These are phyloP conservation scores for Euschistus heros DNA, from an alignment of 1,140 invertebrate genomes.

Conservation along the genomic window DNA sequence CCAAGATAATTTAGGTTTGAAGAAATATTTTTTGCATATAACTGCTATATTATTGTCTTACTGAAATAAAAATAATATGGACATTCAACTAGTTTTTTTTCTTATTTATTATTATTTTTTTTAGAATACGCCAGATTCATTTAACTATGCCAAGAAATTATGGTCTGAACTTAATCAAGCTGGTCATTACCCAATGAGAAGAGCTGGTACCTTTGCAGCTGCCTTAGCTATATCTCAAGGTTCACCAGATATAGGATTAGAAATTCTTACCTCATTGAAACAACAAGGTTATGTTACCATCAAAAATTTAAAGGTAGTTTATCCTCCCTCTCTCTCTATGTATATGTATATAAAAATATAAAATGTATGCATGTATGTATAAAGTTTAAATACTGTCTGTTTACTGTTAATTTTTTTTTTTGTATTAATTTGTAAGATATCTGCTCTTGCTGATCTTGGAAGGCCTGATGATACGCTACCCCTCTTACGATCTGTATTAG, in stretches of 20 bases:
- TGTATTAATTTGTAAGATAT: constrained; percentile 36
- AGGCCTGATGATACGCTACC: constrained; percentile 52
- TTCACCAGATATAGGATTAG: constrained; percentile 50
- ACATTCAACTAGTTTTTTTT: too few relatives aligned
- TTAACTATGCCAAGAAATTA: constrained; percentile 49
- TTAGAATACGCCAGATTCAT: constrained; percentile 58
- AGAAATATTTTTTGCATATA: too few relatives aligned
- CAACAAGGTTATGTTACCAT: constrained; percentile 51
- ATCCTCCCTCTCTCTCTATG: not conserved
- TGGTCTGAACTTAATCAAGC: constrained; percentile 45
- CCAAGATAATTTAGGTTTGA: too few relatives aligned
- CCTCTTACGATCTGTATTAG: constrained; percentile 45
- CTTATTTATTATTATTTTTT: too few relatives aligned
- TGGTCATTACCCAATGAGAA: constrained; percentile 45
- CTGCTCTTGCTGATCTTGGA: constrained; percentile 46
- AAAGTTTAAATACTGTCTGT: not conserved
- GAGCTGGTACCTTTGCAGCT: constrained; percentile 48
- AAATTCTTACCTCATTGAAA: constrained; percentile 44
- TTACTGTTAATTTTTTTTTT: not conserved
- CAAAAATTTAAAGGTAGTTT: constrained; percentile 51
- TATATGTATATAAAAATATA: not conserved
- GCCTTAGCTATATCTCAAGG: constrained; percentile 55
- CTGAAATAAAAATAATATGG: too few relatives aligned
- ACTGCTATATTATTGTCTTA: too few relatives aligned
- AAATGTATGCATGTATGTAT: not conserved